phyloP scores from a whole-genome alignment of 2,113 vertebrate genomes.

The Seriola aureovittata region DNA sequence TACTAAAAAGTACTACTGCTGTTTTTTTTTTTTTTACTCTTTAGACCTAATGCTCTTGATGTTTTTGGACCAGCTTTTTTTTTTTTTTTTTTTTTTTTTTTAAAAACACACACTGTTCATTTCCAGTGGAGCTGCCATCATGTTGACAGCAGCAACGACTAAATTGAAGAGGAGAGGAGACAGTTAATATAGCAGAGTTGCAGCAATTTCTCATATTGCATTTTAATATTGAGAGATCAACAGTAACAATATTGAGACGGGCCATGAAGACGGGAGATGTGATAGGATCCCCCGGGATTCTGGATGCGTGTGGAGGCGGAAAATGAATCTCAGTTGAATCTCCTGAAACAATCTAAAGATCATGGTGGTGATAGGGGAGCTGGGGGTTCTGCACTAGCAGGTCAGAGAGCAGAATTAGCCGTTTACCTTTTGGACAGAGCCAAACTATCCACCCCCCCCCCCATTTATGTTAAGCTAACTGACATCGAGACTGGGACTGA shows the following conservation, averaged over 20 bases:
- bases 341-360: constrained; percentile 14
- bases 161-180: not conserved
- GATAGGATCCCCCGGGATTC: not conserved
- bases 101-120: not conserved
- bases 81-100: not conserved
- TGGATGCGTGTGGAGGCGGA: not conserved
- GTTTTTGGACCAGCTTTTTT: not conserved
- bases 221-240: constrained; percentile 1
- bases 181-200: not conserved
- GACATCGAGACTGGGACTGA: not conserved
- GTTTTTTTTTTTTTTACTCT: not conserved
- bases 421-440: not conserved
- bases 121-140: not conserved
- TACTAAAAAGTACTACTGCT: not conserved
- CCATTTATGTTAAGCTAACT: not conserved
- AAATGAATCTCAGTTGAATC: constrained; percentile 1
- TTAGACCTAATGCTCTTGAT: not conserved
- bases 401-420: not conserved
- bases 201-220: not conserved
- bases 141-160: not conserved
- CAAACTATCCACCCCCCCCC: not conserved
- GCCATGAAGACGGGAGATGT: constrained; percentile 14
- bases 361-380: not conserved
- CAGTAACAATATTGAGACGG: not conserved
- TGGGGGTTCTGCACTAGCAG: not conserved